Percentiles rank a stretch among this genome's conserved stretches.
phyloP scores from a whole-genome alignment of 2,113 vertebrate genomes.

The Empidonax traillii region DNA sequence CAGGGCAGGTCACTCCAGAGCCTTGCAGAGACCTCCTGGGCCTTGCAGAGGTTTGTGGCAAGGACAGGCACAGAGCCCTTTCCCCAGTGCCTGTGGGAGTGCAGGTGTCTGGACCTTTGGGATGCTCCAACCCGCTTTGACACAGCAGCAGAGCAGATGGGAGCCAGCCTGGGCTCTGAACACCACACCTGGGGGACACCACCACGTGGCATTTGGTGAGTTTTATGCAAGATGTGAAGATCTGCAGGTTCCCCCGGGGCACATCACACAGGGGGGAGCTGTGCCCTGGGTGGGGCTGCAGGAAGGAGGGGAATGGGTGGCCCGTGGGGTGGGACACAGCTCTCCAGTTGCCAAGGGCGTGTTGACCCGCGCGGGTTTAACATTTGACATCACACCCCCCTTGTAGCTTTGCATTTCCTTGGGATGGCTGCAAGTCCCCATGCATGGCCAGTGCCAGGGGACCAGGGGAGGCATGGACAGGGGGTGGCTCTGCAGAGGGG shows the following conservation, averaged over 20 bases:
- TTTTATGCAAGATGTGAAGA: not conserved
- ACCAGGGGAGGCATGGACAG: not conserved
- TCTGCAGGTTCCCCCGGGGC: not conserved
- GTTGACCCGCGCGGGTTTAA: fast-evolving
- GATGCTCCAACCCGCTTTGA: not conserved
- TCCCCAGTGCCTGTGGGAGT: not conserved
- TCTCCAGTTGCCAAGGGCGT: fast-evolving
- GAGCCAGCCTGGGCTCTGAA: not conserved
- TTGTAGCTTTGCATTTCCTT: not conserved
- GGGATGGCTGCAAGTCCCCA: not conserved
- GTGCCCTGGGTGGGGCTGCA: not conserved
- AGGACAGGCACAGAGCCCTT: not conserved
- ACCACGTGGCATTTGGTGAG: fast-evolving
- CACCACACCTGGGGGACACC: not conserved
- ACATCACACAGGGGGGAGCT: not conserved
- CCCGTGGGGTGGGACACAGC: not conserved
- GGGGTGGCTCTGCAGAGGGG: not conserved
- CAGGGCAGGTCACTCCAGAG: not conserved
- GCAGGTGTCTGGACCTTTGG: fast-evolving
- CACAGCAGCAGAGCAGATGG: not conserved
- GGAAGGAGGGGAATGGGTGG: fast-evolving
- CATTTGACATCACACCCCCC: not conserved
- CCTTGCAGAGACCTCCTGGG: not conserved
- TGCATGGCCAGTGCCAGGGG: not conserved
- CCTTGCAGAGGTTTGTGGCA: not conserved